These are phyloP conservation scores for Amitus sp. DNA, from an alignment of 2,888 invertebrate species.

Conservation along the genomic window DNA sequence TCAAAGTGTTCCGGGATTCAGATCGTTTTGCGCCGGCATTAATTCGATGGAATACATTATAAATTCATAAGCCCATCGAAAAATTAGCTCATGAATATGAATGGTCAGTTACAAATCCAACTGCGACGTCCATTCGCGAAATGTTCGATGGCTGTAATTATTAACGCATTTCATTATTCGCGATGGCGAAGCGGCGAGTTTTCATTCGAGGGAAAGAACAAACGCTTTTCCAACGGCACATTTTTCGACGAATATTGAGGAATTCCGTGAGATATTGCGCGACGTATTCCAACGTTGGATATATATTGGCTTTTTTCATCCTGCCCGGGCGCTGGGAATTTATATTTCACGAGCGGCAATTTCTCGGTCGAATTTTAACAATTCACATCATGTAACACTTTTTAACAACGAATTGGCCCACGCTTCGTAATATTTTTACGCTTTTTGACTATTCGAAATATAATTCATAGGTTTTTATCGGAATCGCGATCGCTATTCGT, in stretches of 20 bases:
- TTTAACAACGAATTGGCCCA: constrained; percentile 5
- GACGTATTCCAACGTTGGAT: too few species aligned
- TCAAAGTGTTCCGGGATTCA: too few species aligned
- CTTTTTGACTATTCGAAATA: too few species aligned
- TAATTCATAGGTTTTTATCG: too few species aligned
- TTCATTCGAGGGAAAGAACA: neutral
- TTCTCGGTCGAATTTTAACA: constrained; percentile 25
- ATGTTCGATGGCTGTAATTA: neutral
- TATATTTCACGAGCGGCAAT: constrained; percentile 19
- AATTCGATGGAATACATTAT: neutral
- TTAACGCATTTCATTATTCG: neutral
- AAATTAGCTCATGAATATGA: constrained; percentile 5
- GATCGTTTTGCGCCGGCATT: too few species aligned
- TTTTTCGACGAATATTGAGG: constrained; percentile 26
- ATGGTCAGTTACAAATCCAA: neutral
- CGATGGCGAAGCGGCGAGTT: neutral
- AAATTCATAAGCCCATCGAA: constrained; percentile 9
- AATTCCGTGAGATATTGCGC: constrained; percentile 29
- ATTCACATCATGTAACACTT: constrained; percentile 17
- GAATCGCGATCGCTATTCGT: too few species aligned
- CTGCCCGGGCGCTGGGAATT: constrained; percentile 16
- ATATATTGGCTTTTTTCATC: constrained; percentile 34
- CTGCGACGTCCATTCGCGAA: neutral
- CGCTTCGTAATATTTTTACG: constrained; percentile 7
- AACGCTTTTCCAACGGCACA: constrained; percentile 7